Evolutionary conservation across 2,797 vertebrate genomes (phyloP).

Genomic region (Anabas testudineus): DNA sequence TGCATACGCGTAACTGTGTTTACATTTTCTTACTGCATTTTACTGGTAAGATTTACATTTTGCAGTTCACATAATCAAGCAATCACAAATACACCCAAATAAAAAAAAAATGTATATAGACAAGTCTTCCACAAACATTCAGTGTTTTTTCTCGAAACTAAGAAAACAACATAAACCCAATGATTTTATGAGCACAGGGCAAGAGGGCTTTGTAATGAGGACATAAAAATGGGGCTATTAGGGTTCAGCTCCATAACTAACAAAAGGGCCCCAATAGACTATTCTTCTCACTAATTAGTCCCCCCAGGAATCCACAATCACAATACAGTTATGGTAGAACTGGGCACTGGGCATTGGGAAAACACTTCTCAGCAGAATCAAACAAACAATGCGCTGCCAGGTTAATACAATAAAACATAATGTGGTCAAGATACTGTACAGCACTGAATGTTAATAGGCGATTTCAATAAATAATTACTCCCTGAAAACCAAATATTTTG

Average conservation of each 20-base stretch:
- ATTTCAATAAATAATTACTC: conserved; percentile 37
- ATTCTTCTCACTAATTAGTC: conserved; percentile 82
- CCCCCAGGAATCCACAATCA: conserved; percentile 73
- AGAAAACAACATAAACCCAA: conserved; percentile 42
- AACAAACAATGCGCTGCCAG: conserved; percentile 48
- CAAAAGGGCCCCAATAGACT: conserved; percentile 70
- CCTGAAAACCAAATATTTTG: neutral
- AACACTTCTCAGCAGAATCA: conserved; percentile 54
- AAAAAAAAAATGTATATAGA: neutral
- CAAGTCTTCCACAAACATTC: conserved; percentile 15
- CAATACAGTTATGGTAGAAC: conserved; percentile 54
- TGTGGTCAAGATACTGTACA: conserved; percentile 12
- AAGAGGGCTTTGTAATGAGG: conserved; percentile 66
- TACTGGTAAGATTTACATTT: neutral
- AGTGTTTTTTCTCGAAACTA: conserved; percentile 41
- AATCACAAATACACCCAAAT: neutral
- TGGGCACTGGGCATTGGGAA: conserved; percentile 36
- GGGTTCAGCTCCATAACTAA: conserved; percentile 70
- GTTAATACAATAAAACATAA: conserved; percentile 36
- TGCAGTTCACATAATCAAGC: neutral
- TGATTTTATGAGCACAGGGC: conserved; percentile 35
- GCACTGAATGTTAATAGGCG: conserved; percentile 35
- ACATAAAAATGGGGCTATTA: conserved; percentile 74
- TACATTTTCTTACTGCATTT: neutral
- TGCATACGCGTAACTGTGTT: neutral